Evolutionary conservation across 2,888 invertebrate species (phyloP).

Genomic region (Volucella inanis): DNA sequence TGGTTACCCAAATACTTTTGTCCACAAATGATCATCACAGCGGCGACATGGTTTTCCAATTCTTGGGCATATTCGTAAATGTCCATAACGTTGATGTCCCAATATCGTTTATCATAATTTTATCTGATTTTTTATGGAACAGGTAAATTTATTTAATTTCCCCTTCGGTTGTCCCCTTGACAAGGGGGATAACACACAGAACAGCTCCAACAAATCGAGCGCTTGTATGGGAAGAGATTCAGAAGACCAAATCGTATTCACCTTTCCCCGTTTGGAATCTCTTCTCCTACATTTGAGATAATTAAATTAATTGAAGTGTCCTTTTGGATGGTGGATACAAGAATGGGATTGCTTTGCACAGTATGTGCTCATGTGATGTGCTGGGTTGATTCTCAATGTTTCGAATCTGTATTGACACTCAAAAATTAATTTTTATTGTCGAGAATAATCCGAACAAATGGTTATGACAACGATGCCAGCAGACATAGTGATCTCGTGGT

Average conservation of each 20-base stretch:
- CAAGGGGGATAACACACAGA: background rate
- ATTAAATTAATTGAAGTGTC: slow-evolving; percentile 74
- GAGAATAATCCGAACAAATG: slow-evolving; percentile 69
- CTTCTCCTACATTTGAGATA: slow-evolving; percentile 35
- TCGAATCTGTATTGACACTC: slow-evolving; percentile 67
- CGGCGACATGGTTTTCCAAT: slow-evolving; percentile 36
- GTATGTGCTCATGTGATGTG: background rate
- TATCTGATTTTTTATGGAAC: slow-evolving; percentile 64
- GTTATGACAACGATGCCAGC: slow-evolving; percentile 51
- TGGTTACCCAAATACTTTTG: slow-evolving; percentile 15
- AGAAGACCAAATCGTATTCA: slow-evolving; percentile 9
- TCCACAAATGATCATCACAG: slow-evolving; percentile 10
- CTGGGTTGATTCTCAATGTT: background rate
- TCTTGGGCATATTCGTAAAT: slow-evolving; percentile 28
- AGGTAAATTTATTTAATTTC: slow-evolving; percentile 60
- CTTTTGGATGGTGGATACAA: slow-evolving; percentile 22
- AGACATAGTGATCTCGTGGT: slow-evolving; percentile 10
- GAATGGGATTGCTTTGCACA: too few species aligned
- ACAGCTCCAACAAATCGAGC: too few species aligned
- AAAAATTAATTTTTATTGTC: slow-evolving; percentile 74
- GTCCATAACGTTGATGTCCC: slow-evolving; percentile 53
- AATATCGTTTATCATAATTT: slow-evolving; percentile 71
- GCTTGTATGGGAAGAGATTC: too few species aligned
- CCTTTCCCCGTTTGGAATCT: slow-evolving; percentile 30
- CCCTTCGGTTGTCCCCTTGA: background rate